These are phyloP conservation scores for Xenopus petersii DNA, from an alignment of 2,797 vertebrate species.

Conservation along the genomic window DNA sequence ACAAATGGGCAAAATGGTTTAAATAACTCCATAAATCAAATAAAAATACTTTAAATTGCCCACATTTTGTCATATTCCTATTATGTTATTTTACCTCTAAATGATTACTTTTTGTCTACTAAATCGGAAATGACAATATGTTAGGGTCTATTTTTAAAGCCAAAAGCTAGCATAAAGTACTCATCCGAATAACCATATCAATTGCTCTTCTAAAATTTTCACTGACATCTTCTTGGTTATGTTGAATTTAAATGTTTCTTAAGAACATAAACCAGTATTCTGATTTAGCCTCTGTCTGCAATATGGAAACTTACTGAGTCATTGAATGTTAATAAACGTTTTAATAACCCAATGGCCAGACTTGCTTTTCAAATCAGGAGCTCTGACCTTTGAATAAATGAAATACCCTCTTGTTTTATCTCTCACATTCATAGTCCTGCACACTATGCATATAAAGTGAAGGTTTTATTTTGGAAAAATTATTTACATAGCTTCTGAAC, in stretches of 20 bases:
- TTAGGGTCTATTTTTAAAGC: too few species aligned
- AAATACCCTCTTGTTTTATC: constrained; percentile 45
- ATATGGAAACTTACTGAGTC: constrained; percentile 47
- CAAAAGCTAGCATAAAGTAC: too few species aligned
- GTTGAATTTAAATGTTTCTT: constrained; percentile 47
- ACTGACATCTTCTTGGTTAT: constrained; percentile 43
- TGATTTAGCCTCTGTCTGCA: constrained; percentile 41
- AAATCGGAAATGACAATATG: too few species aligned
- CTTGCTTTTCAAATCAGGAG: constrained; percentile 52
- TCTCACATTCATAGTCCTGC: constrained; percentile 35
- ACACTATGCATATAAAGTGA: constrained; percentile 47
- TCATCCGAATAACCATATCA: too few species aligned
- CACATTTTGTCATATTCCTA: too few species aligned
- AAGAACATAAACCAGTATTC: constrained; percentile 50
- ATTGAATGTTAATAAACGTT: constrained; percentile 54
- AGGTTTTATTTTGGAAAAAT: constrained; percentile 42
- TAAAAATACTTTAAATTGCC: too few species aligned
- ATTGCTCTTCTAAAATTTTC: constrained; percentile 9
- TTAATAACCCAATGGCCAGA: constrained; percentile 51
- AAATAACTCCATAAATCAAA: too few species aligned
- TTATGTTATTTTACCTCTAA: too few species aligned
- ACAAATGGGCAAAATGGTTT: too few species aligned
- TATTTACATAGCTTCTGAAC: constrained; percentile 35
- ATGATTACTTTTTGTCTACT: too few species aligned
- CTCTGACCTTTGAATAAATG: constrained; percentile 51